Evolutionary conservation across 2,797 vertebrate genomes (phyloP).

Genomic region (Gallinago stenura): DNA sequence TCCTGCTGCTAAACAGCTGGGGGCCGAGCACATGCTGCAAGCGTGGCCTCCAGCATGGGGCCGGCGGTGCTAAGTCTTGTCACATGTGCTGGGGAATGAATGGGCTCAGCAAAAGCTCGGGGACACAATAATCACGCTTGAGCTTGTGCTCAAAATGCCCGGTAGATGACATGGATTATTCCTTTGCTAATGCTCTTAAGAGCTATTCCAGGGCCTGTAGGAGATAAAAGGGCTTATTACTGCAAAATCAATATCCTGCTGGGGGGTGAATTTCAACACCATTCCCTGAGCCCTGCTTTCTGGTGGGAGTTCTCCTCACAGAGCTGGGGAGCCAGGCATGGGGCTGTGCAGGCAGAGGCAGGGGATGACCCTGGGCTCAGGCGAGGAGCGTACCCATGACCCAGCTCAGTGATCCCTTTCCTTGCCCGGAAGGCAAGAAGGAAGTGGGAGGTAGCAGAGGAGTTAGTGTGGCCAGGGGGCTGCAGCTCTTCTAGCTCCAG

Average conservation of each 20-base stretch:
- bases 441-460: neutral
- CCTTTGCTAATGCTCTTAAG: constrained; percentile 52
- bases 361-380: neutral
- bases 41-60: rapidly evolving
- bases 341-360: neutral
- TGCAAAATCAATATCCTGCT: constrained; percentile 10
- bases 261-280: neutral
- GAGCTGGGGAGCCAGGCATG: neutral
- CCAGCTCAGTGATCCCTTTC: neutral
- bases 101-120: neutral
- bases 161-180: constrained; percentile 44
- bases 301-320: neutral
- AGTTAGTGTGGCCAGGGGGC: neutral
- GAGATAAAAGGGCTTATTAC: constrained; percentile 43
- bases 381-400: rapidly evolving
- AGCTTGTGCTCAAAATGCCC: constrained; percentile 35
- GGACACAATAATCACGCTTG: neutral
- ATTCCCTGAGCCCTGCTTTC: neutral
- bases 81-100: neutral
- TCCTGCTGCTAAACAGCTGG: rapidly evolving
- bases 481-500: neutral
- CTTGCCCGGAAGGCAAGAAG: neutral
- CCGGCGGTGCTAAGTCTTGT: neutral
- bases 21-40: neutral
- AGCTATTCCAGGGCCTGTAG: neutral